phyloP scores from a whole-genome alignment of 2,113 vertebrate species.

The Otolemur garnettii region DNA sequence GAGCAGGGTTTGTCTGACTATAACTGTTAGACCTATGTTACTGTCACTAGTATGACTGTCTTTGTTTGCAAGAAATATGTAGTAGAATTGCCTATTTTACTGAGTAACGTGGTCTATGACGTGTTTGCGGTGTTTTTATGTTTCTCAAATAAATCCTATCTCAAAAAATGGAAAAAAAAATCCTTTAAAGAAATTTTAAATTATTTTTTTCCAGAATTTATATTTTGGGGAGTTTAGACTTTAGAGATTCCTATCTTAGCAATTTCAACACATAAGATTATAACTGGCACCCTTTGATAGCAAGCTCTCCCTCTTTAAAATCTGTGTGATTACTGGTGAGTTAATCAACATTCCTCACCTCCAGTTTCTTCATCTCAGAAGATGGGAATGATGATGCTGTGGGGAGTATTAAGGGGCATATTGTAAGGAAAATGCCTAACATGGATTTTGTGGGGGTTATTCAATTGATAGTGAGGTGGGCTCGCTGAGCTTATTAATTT shows the following conservation, averaged over 20 bases:
- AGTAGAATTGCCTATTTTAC: not conserved
- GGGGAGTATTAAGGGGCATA: not conserved
- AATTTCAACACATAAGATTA: not conserved
- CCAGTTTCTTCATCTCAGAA: not conserved
- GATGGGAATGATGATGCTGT: not conserved
- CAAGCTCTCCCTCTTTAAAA: not conserved
- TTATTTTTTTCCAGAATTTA: not conserved
- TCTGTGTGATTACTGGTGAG: not conserved
- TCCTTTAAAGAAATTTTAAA: not conserved
- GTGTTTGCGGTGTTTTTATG: not conserved
- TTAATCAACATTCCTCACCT: not conserved
- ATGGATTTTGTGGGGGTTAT: not conserved
- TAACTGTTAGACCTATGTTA: not conserved
- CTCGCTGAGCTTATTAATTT: not conserved
- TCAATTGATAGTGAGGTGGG: no score
- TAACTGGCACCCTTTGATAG: not conserved
- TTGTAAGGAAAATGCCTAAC: not conserved
- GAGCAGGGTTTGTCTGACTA: not conserved
- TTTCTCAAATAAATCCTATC: not conserved
- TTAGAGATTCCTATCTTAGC: not conserved
- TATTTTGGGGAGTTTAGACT: not conserved
- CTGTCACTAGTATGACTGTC: not conserved
- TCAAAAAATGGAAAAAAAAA: not conserved
- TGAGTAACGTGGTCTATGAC: not conserved
- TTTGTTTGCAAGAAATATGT: not conserved